Percentiles rank a stretch among this genome's conserved stretches.
phyloP scores from a whole-genome alignment of 2,797 vertebrate species.

The Sebastes alutus region DNA sequence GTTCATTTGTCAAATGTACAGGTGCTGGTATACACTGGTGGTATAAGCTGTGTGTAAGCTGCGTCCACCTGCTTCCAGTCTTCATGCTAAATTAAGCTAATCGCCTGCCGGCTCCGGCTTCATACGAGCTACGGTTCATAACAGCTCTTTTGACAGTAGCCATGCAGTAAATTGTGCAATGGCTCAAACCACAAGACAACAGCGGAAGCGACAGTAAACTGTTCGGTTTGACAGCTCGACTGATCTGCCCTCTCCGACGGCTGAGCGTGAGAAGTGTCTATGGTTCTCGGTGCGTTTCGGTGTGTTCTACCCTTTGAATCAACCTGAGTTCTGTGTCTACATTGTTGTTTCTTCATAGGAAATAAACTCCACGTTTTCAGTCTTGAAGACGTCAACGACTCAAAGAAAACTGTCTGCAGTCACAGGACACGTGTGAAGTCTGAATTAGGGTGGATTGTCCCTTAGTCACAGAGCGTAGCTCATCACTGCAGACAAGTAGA shows the following conservation, averaged over 20 bases:
- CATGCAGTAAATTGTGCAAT: not conserved
- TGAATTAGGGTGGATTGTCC: constrained; percentile 25
- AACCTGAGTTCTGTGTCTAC: constrained; percentile 26
- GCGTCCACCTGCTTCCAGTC: not conserved
- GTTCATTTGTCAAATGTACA: not conserved
- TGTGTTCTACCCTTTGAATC: constrained; percentile 31
- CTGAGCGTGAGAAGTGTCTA: not conserved
- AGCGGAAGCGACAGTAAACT: not conserved
- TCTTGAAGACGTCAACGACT: not conserved
- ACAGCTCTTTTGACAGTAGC: not conserved
- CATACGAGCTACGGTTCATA: not conserved
- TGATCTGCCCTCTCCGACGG: not conserved
- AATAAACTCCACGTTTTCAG: not conserved
- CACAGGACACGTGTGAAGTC: not conserved
- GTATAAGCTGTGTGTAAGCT: not conserved
- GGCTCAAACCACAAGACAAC: not conserved
- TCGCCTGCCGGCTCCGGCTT: not conserved
- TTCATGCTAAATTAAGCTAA: not conserved
- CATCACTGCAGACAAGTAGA: constrained; percentile 16
- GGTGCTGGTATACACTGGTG: not conserved
- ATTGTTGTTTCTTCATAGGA: not conserved
- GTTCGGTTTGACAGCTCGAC: not conserved
- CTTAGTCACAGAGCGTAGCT: not conserved
- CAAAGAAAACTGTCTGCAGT: not conserved
- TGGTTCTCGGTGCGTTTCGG: not conserved